phyloP scores from a whole-genome alignment of 2,797 vertebrate genomes.

The Microcaecilia unicolor region DNA sequence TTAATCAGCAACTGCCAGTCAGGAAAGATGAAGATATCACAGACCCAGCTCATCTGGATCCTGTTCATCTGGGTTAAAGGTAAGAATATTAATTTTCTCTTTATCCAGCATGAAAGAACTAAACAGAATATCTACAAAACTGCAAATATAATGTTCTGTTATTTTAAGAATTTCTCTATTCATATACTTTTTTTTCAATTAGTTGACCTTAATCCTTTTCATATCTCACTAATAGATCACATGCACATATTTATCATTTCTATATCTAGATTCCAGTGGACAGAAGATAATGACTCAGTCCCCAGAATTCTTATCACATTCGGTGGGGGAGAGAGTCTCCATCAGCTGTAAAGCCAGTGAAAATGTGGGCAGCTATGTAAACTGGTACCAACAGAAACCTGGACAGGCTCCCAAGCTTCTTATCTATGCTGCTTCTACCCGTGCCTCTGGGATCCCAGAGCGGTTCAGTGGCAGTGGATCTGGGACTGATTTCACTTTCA shows the following conservation, averaged over 20 bases:
- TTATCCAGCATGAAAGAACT: no score
- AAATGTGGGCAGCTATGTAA: no score
- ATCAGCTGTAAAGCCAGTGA: no score
- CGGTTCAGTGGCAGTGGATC: no score
- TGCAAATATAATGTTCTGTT: background rate
- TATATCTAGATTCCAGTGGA: background rate
- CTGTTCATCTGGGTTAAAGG: background rate
- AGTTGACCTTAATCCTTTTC: background rate
- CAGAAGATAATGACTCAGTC: background rate
- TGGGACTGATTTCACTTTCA: no score
- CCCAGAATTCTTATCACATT: background rate
- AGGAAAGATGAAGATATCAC: background rate
- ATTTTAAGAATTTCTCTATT: background rate
- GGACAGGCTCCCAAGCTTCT: no score
- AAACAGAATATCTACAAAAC: background rate
- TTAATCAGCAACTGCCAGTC: background rate
- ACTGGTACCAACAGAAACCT: no score
- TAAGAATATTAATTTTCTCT: background rate
- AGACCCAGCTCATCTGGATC: background rate
- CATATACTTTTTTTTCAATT: background rate
- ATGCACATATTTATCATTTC: background rate
- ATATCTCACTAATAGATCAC: background rate
- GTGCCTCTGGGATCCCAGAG: no score
- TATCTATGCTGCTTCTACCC: no score
- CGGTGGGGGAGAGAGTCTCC: no score